These are phyloP conservation scores for Eubasilissa splendida DNA, from an alignment of 2,888 invertebrate genomes.

Conservation along the genomic window DNA sequence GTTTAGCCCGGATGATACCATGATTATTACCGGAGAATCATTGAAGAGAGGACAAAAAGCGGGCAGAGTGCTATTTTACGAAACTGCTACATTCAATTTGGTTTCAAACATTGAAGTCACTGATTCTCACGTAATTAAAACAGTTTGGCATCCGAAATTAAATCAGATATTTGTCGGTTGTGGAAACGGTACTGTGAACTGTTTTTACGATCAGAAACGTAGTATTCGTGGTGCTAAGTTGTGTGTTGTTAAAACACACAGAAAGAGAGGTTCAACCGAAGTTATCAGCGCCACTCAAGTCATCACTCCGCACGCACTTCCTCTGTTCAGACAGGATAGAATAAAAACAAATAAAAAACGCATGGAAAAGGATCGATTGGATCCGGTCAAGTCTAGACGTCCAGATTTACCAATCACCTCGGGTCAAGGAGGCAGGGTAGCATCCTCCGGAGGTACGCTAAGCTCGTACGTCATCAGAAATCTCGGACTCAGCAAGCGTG, in stretches of 20 bases:
- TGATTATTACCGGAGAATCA: slow-evolving; percentile 92
- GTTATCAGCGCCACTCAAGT: slow-evolving; percentile 93
- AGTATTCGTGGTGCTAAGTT: slow-evolving; percentile 93
- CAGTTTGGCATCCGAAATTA: slow-evolving; percentile 97
- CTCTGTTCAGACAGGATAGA: slow-evolving; percentile 93
- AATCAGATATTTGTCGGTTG: slow-evolving; percentile 96
- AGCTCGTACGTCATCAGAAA: slow-evolving; percentile 97
- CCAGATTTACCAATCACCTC: slow-evolving; percentile 92
- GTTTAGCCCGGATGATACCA: slow-evolving; percentile 94
- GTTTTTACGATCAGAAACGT: slow-evolving; percentile 90
- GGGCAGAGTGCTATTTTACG: slow-evolving; percentile 86
- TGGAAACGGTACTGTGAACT: slow-evolving; percentile 91
- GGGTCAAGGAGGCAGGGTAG: slow-evolving; percentile 93
- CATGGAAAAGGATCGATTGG: slow-evolving; percentile 91
- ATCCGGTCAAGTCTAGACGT: slow-evolving; percentile 86
- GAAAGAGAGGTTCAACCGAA: slow-evolving; percentile 87
- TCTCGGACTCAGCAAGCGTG: slow-evolving; percentile 91
- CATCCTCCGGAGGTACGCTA: slow-evolving; percentile 94
- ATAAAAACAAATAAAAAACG: slow-evolving; percentile 91
- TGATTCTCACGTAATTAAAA: slow-evolving; percentile 88
- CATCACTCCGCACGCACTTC: slow-evolving; percentile 96
- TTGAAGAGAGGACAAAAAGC: slow-evolving; percentile 76
- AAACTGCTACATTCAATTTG: slow-evolving; percentile 82
- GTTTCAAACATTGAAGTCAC: slow-evolving; percentile 84
- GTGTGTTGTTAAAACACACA: slow-evolving; percentile 86